Base-by-base conservation (phyloP, 2,888 invertebrate genomes). In the Nebria brevicollis region DNA sequence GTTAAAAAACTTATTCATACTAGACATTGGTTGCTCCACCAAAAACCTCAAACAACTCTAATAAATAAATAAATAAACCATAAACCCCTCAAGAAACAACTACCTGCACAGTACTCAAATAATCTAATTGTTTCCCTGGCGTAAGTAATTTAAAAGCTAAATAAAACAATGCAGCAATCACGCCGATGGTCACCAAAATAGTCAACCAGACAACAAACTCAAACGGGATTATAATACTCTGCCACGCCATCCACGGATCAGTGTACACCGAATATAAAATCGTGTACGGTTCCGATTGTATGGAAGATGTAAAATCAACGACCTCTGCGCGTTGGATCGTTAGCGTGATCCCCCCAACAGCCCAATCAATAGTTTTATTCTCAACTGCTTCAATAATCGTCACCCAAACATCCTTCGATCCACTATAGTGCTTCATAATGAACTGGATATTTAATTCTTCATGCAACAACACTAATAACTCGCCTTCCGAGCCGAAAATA, bases 221-320 rank as follows among this genome's bases (percentile, higher is more conserved):
- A 43, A 82, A 82, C 2, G 82, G 82, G 5, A 77, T 0, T 2
- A 82, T 4, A 11, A 82, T 25, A 11, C 72, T 77, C 8, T 43
- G 42, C 77, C 82, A 77, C 2, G 77, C 73, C 77, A 82, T 82
- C 77, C 82, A 77, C 1, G 74, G 77, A 41, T 82, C 74, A 0
- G 77, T 68, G n/a, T 15, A 64, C 34, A 82, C 64, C 2, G 82
- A 77, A 66, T 77, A 77, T 26, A 82, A 15, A 1, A 72, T 74
- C 1, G 77, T 74, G 54, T 25, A 77, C 6, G 74, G n/a, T 54
- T 82, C 82, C 6, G 66, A 20, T n/a, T 66, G 66, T 4, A 82
- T 73, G 5, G 13, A 68, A 10, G 20, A 41, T 1, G 77, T 75
- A 15, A 77, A 82, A 41, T 82, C 82, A 11, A 70, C 72, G 15